These are phyloP conservation scores for Accipiter virgatus DNA, from an alignment of 2,113 vertebrate genomes.

Conservation along the genomic window DNA sequence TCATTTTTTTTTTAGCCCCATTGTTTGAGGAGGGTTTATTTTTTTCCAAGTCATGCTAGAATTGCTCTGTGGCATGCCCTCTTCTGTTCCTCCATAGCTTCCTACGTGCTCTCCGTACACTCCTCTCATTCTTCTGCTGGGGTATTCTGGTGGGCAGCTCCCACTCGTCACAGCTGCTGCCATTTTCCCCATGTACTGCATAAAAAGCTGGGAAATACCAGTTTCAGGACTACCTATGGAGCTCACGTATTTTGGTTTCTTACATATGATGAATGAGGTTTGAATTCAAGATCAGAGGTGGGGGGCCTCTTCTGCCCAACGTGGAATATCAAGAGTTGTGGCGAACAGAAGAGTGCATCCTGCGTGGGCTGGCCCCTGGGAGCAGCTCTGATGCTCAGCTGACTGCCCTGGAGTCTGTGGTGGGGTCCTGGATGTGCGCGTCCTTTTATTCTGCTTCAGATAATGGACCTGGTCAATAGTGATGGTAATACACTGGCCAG, in stretches of 20 bases:
- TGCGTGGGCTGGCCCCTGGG: not conserved
- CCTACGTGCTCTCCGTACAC: not conserved
- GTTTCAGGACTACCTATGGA: not conserved
- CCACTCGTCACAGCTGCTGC: not conserved
- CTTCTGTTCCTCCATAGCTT: not conserved
- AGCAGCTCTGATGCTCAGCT: not conserved
- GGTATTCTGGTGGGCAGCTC: not conserved
- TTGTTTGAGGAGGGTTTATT: not conserved
- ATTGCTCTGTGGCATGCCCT: not conserved
- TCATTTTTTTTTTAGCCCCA: not conserved
- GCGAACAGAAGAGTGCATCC: not conserved
- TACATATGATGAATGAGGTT: not conserved
- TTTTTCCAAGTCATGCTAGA: not conserved
- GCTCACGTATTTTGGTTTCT: not conserved
- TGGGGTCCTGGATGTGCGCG: not conserved
- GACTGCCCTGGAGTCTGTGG: not conserved
- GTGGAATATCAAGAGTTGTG: not conserved
- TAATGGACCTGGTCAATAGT: too few species aligned
- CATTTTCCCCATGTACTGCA: not conserved
- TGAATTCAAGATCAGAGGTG: not conserved
- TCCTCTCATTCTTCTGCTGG: not conserved
- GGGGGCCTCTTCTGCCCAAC: not conserved
- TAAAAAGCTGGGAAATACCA: not conserved
- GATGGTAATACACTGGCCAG: not conserved
- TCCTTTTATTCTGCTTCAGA: not conserved